phyloP scores from a whole-genome alignment of 2,797 vertebrate species.

The Notoglanidium macrostoma region DNA sequence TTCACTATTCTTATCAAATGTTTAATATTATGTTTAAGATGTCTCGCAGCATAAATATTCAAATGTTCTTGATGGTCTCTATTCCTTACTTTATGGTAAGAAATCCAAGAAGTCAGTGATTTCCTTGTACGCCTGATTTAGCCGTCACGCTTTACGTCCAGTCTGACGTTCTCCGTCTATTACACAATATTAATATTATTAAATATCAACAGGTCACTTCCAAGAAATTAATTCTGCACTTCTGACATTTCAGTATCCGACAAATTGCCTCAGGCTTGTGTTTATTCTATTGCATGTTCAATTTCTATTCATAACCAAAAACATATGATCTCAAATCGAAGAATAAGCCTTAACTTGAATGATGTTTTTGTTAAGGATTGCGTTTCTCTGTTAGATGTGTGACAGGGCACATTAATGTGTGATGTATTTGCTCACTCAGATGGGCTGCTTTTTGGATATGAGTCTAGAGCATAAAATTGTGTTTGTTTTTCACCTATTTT shows the following conservation, averaged over 20 bases:
- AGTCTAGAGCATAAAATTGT: constrained; percentile 37
- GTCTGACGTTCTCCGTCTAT: background rate
- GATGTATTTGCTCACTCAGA: constrained; percentile 39
- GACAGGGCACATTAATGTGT: constrained; percentile 23
- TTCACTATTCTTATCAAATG: constrained; percentile 27
- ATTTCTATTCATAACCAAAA: constrained; percentile 50
- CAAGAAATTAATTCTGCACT: background rate
- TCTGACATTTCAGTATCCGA: background rate
- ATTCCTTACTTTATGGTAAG: background rate
- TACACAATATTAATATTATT: background rate
- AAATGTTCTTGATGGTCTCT: constrained; percentile 8
- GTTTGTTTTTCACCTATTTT: constrained; percentile 42
- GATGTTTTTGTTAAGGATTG: constrained; percentile 48
- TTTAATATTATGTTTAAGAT: constrained; percentile 13
- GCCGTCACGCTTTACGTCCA: background rate
- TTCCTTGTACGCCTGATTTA: constrained; percentile 34
- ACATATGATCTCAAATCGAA: constrained; percentile 39
- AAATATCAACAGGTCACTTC: background rate
- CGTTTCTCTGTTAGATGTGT: constrained; percentile 46
- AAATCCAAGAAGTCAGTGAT: background rate
- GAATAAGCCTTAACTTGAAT: constrained; percentile 57
- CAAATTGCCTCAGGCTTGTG: constrained; percentile 42
- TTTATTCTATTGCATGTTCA: constrained; percentile 52
- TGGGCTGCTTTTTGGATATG: constrained; percentile 34
- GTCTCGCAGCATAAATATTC: constrained; percentile 8